Evolutionary conservation across 1,140 invertebrate genomes (phyloP), one percentile per base, ranked within the genome.

Genomic region (Drosophila orosa): DNA sequence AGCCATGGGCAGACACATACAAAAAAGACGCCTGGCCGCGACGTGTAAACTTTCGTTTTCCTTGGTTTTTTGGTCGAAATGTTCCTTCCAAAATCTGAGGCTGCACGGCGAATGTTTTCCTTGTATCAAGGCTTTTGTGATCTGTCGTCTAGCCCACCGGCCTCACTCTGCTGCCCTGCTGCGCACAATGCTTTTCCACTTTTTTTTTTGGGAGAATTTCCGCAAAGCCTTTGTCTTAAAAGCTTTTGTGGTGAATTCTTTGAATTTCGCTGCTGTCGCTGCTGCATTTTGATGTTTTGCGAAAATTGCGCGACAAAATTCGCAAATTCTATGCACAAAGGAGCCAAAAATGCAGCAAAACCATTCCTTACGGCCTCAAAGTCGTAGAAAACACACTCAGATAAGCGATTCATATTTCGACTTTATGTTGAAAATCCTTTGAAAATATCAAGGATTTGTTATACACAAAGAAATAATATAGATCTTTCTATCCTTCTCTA

Each of bases 201-300:
- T 19, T 50, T 42, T 66, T 56, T 62, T 69, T 74, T 52, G 3
- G n/a, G 57, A 37, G 54, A 77, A 62, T 84, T 80, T 56, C 60
- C 60, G 77, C 29, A 33, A 35, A 35, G 13, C 19, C 50, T 54
- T 54, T 54, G 50, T 54, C 50, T 54, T 54, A 54, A 80, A 78
- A 58, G 58, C 54, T 62, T 80, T 74, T 67, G 60, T 56, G 45
- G 59, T 60, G 60, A 77, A 80, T 84, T 74, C 84, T 80, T 87
- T 87, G 84, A 87, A 89, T 84, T 80, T 78, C 58, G 27, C 27
- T 22, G n/a, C 37, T 66, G 22, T 27, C 37, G 63, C 79, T 58
- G 72, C 66, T 89, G 83, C 79, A 87, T 82, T 86, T 74, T 87
- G 58, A 82, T 82, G 78, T 72, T 87, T 82, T 75, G 57, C 61